Evolutionary conservation across 1,140 invertebrate species (phyloP).

Genomic region (Orussus abietinus): DNA sequence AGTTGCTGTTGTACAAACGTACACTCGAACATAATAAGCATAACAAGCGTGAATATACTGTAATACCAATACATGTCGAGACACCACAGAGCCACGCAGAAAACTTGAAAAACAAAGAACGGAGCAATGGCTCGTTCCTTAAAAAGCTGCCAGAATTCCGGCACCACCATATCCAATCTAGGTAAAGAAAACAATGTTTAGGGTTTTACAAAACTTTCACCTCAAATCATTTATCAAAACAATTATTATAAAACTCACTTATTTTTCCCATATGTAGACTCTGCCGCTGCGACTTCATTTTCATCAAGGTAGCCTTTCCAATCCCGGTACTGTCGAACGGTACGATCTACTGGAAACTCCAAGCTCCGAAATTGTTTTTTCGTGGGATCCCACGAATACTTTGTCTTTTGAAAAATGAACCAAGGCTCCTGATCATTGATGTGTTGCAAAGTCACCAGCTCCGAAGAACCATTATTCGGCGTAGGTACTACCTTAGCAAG

Average conservation of each 20-base stretch:
- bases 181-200: constrained; percentile 36
- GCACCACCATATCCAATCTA: constrained; percentile 87
- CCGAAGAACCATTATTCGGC: constrained; percentile 94
- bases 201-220: constrained; percentile 6
- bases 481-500: constrained; percentile 94
- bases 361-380: constrained; percentile 76
- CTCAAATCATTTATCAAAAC: constrained; percentile 1
- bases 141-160: constrained; percentile 95
- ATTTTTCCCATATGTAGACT: constrained; percentile 85
- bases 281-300: constrained; percentile 67
- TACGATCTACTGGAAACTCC: constrained; percentile 75
- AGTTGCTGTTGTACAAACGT: constrained; percentile 97
- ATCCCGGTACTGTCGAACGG: constrained; percentile 71
- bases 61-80: constrained; percentile 99
- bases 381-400: constrained; percentile 84
- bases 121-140: constrained; percentile 97
- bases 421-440: constrained; percentile 59
- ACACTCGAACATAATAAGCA: constrained; percentile 97
- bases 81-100: constrained; percentile 98
- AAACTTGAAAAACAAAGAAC: constrained; percentile 92
- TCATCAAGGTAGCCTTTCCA: constrained; percentile 88
- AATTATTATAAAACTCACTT: constrained; percentile 52
- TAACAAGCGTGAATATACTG: constrained; percentile 94
- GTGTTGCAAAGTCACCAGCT: constrained; percentile 80
- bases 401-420: constrained; percentile 96